Evolutionary conservation across 1,140 invertebrate species (phyloP), one percentile per base, ranked within the genome.

Genomic region (Lanistes nyassanus): DNA sequence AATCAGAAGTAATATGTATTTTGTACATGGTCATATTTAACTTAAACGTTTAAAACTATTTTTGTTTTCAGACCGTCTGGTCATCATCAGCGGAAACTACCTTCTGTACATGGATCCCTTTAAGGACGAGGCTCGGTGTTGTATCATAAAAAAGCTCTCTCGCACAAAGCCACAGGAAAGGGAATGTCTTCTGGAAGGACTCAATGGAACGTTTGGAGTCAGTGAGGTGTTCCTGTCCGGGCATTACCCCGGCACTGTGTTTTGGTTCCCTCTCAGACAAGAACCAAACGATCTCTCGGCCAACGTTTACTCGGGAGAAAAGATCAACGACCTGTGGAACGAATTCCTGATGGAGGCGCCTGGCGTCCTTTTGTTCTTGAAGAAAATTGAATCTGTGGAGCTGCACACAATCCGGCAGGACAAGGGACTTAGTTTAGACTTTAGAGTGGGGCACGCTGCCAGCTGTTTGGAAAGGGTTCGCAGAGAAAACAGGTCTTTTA

Each of bases 211-310:
- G 26, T 80, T 75, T 79, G 76, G 60, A 71, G 80, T 76, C 66
- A 42, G 53, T 16, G 13, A 73, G 66, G 74, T 36, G n/a, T 31
- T 60, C 2, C 19, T 31, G n/a, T 77, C 79, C 37, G 77, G 76
- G 1, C 31, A n/a, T 42, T 80, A 72, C 67, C 53, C 74, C 26
- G 84, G 83, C 1, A 82, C 83, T 19, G 26, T 86, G n/a, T 86
- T 86, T 26, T 77, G 85, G 74, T 81, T 85, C 74, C 82, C 84
- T 37, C 69, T 85, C 56, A 34, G 84, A 42, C 26, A 55, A 1
- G 16, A 19, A 23, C 0, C n/a, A 47, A 79, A 81, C 19, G 39
- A 75, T 1, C 66, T 83, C 31, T 81, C 79, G 0, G 64, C 73
- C 2, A 82, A 74, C 37, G 42, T 78, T 26, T 82, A 79, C 60